Percentiles rank a stretch among this genome's conserved stretches.
Conservation (phyloP, 2,888 invertebrate species). For the Thereva unica region DNA sequence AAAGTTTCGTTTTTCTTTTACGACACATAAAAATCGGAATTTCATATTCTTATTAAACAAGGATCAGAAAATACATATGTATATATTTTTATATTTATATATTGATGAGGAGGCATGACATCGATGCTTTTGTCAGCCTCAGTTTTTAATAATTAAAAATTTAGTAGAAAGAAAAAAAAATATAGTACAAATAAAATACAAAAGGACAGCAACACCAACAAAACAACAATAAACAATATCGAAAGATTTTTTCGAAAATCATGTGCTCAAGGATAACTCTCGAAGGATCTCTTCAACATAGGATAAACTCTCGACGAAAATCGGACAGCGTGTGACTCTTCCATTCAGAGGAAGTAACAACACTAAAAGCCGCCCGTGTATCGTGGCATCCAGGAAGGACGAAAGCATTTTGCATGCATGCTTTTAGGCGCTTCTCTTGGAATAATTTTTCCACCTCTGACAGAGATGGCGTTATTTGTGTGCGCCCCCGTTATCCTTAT, state of each 20-base stretch:
- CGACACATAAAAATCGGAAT: too few relatives aligned
- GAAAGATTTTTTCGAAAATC: slow-evolving; percentile 20
- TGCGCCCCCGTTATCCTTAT: background rate
- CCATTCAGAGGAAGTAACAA: slow-evolving; percentile 44
- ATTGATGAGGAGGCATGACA: slow-evolving; percentile 1
- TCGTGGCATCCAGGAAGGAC: slow-evolving; percentile 40
- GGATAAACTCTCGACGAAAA: background rate
- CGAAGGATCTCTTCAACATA: slow-evolving; percentile 9
- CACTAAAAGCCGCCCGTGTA: slow-evolving; percentile 40
- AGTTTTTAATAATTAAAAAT: slow-evolving; percentile 9
- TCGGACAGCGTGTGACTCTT: slow-evolving; percentile 34
- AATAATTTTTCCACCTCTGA: slow-evolving; percentile 37
- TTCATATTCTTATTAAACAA: too few relatives aligned
- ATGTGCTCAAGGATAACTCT: slow-evolving; percentile 33
- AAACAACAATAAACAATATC: slow-evolving; percentile 5
- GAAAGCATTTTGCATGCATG: slow-evolving; percentile 33
- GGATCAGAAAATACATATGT: too few relatives aligned
- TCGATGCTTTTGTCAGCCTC: slow-evolving; percentile 10
- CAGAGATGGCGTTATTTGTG: slow-evolving; percentile 30
- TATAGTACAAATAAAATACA: background rate
- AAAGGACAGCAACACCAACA: slow-evolving; percentile 19
- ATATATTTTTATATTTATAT: too few relatives aligned
- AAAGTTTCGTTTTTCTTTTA: too few relatives aligned
- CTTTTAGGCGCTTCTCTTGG: slow-evolving; percentile 33
- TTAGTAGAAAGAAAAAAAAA: background rate